Percentiles rank a stretch among this genome's conserved stretches.
Evolutionary conservation across 2,888 invertebrate species (phyloP).

Genomic region (Ornithoptera alexandrae): DNA sequence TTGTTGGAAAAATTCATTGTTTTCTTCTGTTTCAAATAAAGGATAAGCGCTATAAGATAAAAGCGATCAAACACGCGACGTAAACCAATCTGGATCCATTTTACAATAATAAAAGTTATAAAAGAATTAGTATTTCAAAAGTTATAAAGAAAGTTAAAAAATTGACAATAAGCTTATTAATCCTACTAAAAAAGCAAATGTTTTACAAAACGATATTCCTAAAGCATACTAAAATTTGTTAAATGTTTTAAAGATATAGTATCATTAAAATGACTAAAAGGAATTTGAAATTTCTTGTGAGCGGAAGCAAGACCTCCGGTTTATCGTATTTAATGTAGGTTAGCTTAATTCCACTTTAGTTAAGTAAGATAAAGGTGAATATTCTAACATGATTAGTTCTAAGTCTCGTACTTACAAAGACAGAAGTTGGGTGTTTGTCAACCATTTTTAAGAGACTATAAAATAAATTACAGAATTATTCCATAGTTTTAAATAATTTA

Average conservation of each 20-base stretch:
- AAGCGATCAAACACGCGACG: conserved; percentile 12
- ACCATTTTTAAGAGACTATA: not conserved
- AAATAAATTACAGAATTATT: not conserved
- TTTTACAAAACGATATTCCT: too few species aligned
- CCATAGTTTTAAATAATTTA: too few species aligned
- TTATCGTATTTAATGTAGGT: not conserved
- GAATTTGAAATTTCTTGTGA: not conserved
- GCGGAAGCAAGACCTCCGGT: not conserved
- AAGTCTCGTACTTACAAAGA: not conserved
- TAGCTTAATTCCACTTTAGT: not conserved
- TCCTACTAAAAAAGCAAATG: too few species aligned
- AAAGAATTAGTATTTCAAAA: not conserved
- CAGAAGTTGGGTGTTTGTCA: not conserved
- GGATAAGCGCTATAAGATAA: conserved; percentile 16
- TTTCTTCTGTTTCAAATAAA: conserved; percentile 18
- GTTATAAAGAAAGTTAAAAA: too few species aligned
- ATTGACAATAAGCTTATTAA: too few species aligned
- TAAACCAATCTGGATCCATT: not conserved
- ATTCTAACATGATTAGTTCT: not conserved
- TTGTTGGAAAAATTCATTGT: conserved; percentile 16
- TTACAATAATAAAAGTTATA: not conserved
- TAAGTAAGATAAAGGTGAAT: not conserved
- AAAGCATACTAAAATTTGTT: too few species aligned
- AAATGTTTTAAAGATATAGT: not conserved
- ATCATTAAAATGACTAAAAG: not conserved